These are phyloP conservation scores for Dendrocincla fuliginosa DNA, from an alignment of 2,797 vertebrate genomes.

Conservation along the genomic window DNA sequence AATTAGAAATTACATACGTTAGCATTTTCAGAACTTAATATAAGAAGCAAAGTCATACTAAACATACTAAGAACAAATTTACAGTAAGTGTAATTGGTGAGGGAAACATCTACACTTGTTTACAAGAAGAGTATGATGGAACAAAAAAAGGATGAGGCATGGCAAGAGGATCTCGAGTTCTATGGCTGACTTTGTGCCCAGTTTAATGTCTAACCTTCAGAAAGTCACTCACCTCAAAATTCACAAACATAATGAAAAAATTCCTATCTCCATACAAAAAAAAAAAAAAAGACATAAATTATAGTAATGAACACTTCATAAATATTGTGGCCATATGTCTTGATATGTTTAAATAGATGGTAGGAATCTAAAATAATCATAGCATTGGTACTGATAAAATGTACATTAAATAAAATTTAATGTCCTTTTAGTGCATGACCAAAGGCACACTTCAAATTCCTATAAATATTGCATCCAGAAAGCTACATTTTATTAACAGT, in stretches of 20 bases:
- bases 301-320: neutral
- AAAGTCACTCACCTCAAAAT: neutral
- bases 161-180: neutral
- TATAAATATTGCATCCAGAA: neutral
- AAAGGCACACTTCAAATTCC: neutral
- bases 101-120: neutral
- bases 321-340: neutral
- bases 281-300: neutral
- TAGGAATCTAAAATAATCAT: neutral
- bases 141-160: neutral
- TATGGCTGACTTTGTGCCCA: neutral
- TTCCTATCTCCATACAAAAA: neutral
- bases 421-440: neutral
- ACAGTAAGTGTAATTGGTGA: neutral
- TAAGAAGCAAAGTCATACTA: neutral
- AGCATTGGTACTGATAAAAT: neutral
- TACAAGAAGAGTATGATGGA: neutral
- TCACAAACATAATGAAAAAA: neutral
- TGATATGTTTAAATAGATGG: neutral
- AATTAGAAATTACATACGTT: constrained; percentile 12
- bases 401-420: neutral
- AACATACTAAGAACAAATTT: neutral
- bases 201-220: neutral
- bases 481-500: neutral
- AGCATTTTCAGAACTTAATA: neutral